A percentile compares a stretch with the other conserved stretches of the same genome.
phyloP scores from a whole-genome alignment of 2,888 invertebrate species.

The Drosophila mimica region DNA sequence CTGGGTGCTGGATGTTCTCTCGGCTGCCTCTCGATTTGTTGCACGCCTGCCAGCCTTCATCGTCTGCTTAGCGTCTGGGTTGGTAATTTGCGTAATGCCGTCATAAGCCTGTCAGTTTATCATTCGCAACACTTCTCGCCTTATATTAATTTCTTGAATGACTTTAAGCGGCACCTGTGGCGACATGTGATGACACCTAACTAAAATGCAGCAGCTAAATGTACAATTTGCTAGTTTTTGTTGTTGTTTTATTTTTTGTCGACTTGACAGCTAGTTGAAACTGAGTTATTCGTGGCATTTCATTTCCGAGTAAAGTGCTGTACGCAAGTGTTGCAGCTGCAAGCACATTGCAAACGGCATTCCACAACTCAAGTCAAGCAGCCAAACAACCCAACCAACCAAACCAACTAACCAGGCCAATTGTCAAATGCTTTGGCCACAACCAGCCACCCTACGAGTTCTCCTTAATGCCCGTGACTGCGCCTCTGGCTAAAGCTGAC shows the following conservation, averaged over 20 bases:
- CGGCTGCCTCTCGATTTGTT: slow-evolving; percentile 3
- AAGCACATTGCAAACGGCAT: slow-evolving; percentile 48
- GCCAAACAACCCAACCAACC: slow-evolving; percentile 19
- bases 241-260: neutral
- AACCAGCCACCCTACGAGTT: slow-evolving; percentile 62
- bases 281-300: slow-evolving; percentile 67
- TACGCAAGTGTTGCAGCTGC: slow-evolving; percentile 51
- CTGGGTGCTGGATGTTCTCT: slow-evolving; percentile 7
- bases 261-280: slow-evolving; percentile 44
- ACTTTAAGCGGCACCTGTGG: slow-evolving; percentile 53
- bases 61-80: slow-evolving; percentile 54
- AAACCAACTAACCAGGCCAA: slow-evolving; percentile 52
- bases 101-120: slow-evolving; percentile 79
- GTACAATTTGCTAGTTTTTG: slow-evolving; percentile 8
- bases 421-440: slow-evolving; percentile 62
- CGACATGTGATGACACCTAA: slow-evolving; percentile 69
- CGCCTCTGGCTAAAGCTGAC: slow-evolving; percentile 11
- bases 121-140: slow-evolving; percentile 55
- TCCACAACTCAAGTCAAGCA: slow-evolving; percentile 41
- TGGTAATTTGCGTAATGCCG: slow-evolving; percentile 76
- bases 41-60: slow-evolving; percentile 9
- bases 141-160: slow-evolving; percentile 45
- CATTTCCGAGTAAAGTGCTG: slow-evolving; percentile 54
- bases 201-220: slow-evolving; percentile 6
- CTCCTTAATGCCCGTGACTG: slow-evolving; percentile 28